phyloP scores from a whole-genome alignment of 2,113 vertebrate species.

The Rhinolophus ferrumequinum region DNA sequence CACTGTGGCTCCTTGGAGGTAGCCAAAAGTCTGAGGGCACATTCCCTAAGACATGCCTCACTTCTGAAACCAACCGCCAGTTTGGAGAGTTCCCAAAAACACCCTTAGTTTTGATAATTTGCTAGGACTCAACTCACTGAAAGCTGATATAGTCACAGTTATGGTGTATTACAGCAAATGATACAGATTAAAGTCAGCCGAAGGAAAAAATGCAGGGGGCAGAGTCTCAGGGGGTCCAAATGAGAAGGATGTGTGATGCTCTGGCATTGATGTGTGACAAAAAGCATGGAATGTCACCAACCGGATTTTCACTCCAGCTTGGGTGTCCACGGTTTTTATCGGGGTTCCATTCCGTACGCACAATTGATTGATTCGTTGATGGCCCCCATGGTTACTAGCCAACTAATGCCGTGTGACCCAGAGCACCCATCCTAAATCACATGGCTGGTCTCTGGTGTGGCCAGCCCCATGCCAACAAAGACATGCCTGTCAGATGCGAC shows the following conservation, averaged over 20 bases:
- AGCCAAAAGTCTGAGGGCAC: not conserved
- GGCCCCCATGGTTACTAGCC: not conserved
- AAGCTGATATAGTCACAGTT: no score
- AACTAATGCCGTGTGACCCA: not conserved
- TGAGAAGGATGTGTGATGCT: not conserved
- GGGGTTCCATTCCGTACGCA: not conserved
- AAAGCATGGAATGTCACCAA: not conserved
- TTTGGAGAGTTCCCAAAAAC: not conserved
- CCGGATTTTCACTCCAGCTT: not conserved
- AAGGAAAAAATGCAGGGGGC: no score
- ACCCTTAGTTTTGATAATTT: accelerated
- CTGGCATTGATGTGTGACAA: not conserved
- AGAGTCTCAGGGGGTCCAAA: not conserved
- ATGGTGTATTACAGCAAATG: not conserved
- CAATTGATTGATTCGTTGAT: not conserved
- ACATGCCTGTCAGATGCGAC: not conserved
- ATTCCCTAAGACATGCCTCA: not conserved
- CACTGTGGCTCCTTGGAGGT: accelerated
- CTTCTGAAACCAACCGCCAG: no score
- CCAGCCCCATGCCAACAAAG: not conserved
- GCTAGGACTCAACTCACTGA: not conserved
- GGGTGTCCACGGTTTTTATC: not conserved
- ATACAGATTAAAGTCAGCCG: not conserved
- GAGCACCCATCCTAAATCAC: not conserved
- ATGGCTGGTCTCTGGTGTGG: not conserved